phyloP scores from a whole-genome alignment of 2,113 vertebrate species.

The Apistogramma diplotaenia region DNA sequence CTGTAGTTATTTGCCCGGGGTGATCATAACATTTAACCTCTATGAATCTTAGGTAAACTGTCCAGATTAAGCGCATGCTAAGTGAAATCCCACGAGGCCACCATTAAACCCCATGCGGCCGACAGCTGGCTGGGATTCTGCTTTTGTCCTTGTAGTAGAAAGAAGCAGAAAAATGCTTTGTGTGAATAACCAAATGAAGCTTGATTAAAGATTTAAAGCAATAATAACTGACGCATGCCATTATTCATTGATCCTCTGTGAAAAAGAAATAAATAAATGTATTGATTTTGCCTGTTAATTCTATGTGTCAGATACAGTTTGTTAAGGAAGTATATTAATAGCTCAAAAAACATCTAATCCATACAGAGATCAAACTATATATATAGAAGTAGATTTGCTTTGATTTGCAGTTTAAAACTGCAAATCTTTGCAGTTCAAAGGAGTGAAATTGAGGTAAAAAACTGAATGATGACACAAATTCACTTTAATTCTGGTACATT shows the following conservation, averaged over 20 bases:
- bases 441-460: not conserved
- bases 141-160: slow-evolving; percentile 30
- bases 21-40: not conserved
- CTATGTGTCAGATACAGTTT: not conserved
- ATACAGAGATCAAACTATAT: not conserved
- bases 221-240: slow-evolving; percentile 13
- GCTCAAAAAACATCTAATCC: not conserved
- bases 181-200: slow-evolving; percentile 49
- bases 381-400: not conserved
- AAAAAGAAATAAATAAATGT: no score
- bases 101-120: not conserved
- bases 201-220: slow-evolving; percentile 25
- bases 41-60: slow-evolving; percentile 11
- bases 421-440: not conserved
- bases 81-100: not conserved
- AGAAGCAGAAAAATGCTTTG: slow-evolving; percentile 35
- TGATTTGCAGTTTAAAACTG: not conserved
- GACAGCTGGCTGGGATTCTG: slow-evolving; percentile 8
- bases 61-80: not conserved
- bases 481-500: not conserved
- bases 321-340: not conserved
- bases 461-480: not conserved
- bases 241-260: slow-evolving; percentile 13
- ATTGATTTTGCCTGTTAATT: not conserved
- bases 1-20: not conserved